A percentile compares a stretch with the other conserved stretches of the same genome.
Evolutionary conservation across 2,113 vertebrate species (phyloP).

Genomic region (Gulo gulo): DNA sequence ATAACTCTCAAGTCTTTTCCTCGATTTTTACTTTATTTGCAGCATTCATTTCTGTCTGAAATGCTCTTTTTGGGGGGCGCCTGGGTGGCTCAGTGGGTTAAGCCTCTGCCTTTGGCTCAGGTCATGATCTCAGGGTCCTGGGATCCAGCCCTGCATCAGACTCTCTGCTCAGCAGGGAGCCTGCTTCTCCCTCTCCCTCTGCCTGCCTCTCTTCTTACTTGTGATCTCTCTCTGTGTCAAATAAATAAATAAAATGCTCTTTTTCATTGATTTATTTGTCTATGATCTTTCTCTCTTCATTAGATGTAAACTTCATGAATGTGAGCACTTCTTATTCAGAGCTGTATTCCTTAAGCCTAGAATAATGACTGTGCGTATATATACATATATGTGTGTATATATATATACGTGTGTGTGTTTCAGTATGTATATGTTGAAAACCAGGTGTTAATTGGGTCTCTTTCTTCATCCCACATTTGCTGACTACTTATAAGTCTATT

Average conservation of each 20-base stretch:
- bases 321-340: not conserved
- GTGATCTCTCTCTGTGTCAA: too few species aligned
- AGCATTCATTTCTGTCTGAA: not conserved
- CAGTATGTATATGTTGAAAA: not conserved
- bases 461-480: not conserved
- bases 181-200: too few species aligned
- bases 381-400: not conserved
- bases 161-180: too few species aligned
- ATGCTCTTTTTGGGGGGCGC: not conserved
- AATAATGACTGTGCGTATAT: not conserved
- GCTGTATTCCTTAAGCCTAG: not conserved
- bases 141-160: too few species aligned
- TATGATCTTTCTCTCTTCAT: not conserved
- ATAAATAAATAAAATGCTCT: not conserved
- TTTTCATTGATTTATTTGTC: not conserved
- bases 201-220: too few species aligned
- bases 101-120: too few species aligned
- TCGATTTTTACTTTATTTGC: not conserved
- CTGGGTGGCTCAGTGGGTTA: too few species aligned
- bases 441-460: fast-evolving
- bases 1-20: not conserved
- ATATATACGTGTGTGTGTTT: not conserved
- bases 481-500: not conserved
- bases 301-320: not conserved
- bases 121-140: too few species aligned